phyloP scores from a whole-genome alignment of 2,113 vertebrate genomes.

The Gnathonemus longibarbis region DNA sequence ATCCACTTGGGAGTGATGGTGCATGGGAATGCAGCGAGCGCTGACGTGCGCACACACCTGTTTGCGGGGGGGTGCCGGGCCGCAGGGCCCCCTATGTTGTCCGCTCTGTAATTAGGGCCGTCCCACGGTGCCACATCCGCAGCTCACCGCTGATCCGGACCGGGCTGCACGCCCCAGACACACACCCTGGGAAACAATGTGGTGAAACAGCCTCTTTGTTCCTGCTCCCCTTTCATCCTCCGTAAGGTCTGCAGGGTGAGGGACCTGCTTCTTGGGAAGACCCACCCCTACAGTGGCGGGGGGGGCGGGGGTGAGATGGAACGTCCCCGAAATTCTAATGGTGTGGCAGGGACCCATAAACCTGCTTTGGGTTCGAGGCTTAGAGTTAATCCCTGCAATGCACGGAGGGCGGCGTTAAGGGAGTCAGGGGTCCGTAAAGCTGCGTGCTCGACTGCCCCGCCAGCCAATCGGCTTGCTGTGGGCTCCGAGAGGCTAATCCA shows the following conservation, averaged over 20 bases:
- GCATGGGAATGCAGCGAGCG: not conserved
- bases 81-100: slow-evolving; percentile 56
- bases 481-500: not conserved
- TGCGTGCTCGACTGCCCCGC: not conserved
- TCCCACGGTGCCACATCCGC: slow-evolving; percentile 39
- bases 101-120: slow-evolving; percentile 58
- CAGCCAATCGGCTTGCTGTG: not conserved
- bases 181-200: not conserved
- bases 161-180: not conserved
- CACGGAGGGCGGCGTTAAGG: not conserved
- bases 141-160: slow-evolving; percentile 36
- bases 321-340: not conserved
- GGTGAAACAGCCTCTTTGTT: not conserved
- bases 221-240: not conserved
- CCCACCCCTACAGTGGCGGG: not conserved
- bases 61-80: slow-evolving; percentile 46
- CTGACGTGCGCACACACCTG: slow-evolving; percentile 51
- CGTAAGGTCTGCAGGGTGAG: not conserved
- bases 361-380: not conserved
- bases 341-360: not conserved
- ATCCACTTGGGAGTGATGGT: not conserved
- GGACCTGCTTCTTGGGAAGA: not conserved
- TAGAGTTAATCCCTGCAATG: not conserved
- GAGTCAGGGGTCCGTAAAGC: not conserved
- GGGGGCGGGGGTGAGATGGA: not conserved